phyloP scores from a whole-genome alignment of 2,888 invertebrate genomes.

The Elmis aenea region DNA sequence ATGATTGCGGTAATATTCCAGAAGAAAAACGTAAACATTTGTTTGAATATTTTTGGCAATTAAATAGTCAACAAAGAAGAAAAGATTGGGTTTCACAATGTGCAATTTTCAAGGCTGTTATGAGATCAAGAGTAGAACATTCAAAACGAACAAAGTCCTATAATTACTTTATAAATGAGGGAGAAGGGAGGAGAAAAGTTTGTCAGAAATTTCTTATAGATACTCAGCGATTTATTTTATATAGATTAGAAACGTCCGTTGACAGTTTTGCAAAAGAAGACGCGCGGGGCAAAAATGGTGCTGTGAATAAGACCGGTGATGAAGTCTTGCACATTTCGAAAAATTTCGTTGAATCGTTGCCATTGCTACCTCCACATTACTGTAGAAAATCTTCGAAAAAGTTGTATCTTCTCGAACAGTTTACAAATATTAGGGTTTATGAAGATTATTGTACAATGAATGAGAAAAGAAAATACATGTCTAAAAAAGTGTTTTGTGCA shows the following conservation, averaged over 20 bases:
- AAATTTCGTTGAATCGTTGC: slow-evolving; percentile 13
- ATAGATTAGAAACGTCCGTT: slow-evolving; percentile 9
- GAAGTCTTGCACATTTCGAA: neutral
- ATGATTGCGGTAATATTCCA: neutral
- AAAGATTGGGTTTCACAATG: neutral
- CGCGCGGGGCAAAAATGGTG: slow-evolving; percentile 13
- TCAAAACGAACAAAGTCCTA: slow-evolving; percentile 31
- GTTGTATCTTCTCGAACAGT: slow-evolving; percentile 16
- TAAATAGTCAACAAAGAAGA: neutral
- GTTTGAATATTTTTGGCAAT: slow-evolving; percentile 1
- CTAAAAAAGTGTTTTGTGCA: slow-evolving; percentile 6
- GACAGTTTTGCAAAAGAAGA: slow-evolving; percentile 9
- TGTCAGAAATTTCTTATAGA: slow-evolving; percentile 17
- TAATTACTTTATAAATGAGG: slow-evolving; percentile 26
- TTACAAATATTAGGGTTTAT: neutral
- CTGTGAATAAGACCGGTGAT: neutral
- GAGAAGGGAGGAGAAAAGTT: slow-evolving; percentile 9
- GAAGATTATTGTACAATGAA: neutral
- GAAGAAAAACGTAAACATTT: neutral
- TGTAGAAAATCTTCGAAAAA: slow-evolving; percentile 12
- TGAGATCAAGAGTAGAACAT: neutral
- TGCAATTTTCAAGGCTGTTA: neutral
- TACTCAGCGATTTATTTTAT: slow-evolving; percentile 14
- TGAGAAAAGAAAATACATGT: neutral
- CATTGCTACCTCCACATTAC: slow-evolving; percentile 19